Evolutionary conservation across 2,888 invertebrate species (phyloP), one percentile per base, ranked within the genome.

Genomic region (Anthrax anthrax): DNA sequence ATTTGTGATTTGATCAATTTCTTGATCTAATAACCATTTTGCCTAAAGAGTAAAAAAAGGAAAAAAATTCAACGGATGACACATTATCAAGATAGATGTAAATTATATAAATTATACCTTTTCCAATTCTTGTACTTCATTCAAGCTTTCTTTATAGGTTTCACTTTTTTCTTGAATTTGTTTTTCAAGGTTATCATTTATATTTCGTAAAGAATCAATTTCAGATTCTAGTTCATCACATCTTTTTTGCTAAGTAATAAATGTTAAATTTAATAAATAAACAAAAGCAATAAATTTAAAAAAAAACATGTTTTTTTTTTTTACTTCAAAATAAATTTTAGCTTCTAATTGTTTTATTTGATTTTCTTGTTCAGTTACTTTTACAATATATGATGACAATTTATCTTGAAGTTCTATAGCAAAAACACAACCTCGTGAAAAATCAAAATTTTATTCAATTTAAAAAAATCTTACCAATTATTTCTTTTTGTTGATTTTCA

Each of bases 101-200:
- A 32, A 4, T 12, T 4, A 3, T 32, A 12, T 12, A 12, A 12
- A 32, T 32, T 36, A 27, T 43, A 47, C 47, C 34, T 39, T 39
- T 34, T 34, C 39, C 37, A 47, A 39, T 39, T 43, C 34, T 43
- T 47, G 34, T 43, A 50, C 45, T 42, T 50, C 50, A 37, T 45
- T 43, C n/a, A 34, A 40, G 38, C 27, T 27, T 4, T 43, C 41
- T 39, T 17, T 37, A 17, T 47, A 45, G n/a, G 34, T 37, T 16
- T 50, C 17, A n/a, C 47, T 37, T 32, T 47, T 44, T 23, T 47
- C 37, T 2, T 32, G 27, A 12, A 46, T 40, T 39, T 47, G 27
- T 19, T n/a, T 16, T 16, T 44, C 40, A 5, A 49, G 32, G 34
- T 49, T 29, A 19, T 38, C 39, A 19, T 32, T 19, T n/a, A 44